Conservation (phyloP, 2,797 vertebrate genomes). For the Netta rufina region DNA sequence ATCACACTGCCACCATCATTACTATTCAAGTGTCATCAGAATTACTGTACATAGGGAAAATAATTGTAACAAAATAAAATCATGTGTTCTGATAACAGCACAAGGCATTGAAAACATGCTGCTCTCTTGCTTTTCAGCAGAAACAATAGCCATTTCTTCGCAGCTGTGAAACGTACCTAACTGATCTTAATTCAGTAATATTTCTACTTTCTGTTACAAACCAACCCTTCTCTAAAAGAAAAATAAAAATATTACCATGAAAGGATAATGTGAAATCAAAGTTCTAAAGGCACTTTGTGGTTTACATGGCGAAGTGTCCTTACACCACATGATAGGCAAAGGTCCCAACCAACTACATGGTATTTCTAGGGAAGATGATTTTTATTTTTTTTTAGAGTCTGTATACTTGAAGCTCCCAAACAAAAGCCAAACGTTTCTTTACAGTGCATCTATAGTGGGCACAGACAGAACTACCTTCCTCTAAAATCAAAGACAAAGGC, state of each 20-base stretch:
- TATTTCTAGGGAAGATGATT: not conserved
- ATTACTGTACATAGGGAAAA: slow-evolving; percentile 49
- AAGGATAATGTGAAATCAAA: slow-evolving; percentile 14
- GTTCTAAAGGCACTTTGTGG: slow-evolving; percentile 10
- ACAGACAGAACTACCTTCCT: not conserved
- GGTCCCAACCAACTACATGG: not conserved
- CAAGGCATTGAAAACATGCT: slow-evolving; percentile 14
- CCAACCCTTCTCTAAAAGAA: slow-evolving; percentile 38
- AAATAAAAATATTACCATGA: slow-evolving; percentile 50
- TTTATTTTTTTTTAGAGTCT: not conserved
- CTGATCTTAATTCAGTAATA: slow-evolving; percentile 40
- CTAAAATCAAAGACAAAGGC: slow-evolving; percentile 8
- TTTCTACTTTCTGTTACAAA: slow-evolving; percentile 1
- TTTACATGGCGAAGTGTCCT: slow-evolving; percentile 10
- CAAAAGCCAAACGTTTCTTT: not conserved
- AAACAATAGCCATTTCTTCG: slow-evolving; percentile 45
- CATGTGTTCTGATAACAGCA: slow-evolving; percentile 19
- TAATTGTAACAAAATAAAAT: slow-evolving; percentile 23
- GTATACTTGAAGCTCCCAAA: not conserved
- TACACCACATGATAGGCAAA: not conserved
- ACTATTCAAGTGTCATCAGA: slow-evolving; percentile 41
- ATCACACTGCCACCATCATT: not conserved
- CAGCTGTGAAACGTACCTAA: slow-evolving; percentile 11
- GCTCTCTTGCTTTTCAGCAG: slow-evolving; percentile 23
- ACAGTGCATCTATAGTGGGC: not conserved